These are phyloP conservation scores for Zophobas morio DNA, from an alignment of 1,140 invertebrate genomes.

Conservation along the genomic window DNA sequence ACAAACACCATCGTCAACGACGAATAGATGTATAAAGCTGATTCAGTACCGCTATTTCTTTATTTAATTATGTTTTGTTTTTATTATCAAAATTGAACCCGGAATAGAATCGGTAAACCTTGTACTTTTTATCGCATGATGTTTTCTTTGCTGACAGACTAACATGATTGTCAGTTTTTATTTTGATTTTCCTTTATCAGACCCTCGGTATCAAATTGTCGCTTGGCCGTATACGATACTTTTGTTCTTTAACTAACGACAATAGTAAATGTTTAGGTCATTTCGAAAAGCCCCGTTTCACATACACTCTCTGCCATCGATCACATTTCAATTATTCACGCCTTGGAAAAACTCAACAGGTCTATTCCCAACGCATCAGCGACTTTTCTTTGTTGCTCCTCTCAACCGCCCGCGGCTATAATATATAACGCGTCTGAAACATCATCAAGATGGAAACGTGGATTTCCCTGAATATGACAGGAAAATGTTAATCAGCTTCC, in stretches of 20 bases:
- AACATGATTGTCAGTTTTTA: too few species aligned
- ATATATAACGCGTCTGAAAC: conserved; percentile 1
- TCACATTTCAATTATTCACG: conserved; percentile 17
- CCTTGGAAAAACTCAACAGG: conserved; percentile 12
- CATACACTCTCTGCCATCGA: not conserved
- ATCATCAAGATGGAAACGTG: conserved; percentile 17
- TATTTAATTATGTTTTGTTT: not conserved
- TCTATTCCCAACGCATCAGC: conserved; percentile 22
- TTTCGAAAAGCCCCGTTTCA: too few species aligned
- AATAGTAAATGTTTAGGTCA: not conserved
- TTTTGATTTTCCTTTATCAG: too few species aligned
- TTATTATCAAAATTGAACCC: too few species aligned
- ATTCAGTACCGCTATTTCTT: not conserved
- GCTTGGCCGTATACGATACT: too few species aligned
- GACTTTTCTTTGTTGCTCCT: not conserved
- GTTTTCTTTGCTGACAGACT: too few species aligned
- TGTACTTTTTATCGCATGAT: too few species aligned
- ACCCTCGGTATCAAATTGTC: too few species aligned
- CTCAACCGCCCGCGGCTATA: not conserved
- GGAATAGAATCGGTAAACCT: too few species aligned
- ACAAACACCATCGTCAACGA: not conserved
- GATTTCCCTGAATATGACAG: conserved; percentile 30
- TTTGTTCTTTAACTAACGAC: not conserved
- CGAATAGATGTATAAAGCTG: not conserved
- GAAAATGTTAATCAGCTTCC: conserved; percentile 14